These are phyloP conservation scores for Syrmaticus mikado DNA, from an alignment of 2,113 vertebrate genomes.

Conservation along the genomic window DNA sequence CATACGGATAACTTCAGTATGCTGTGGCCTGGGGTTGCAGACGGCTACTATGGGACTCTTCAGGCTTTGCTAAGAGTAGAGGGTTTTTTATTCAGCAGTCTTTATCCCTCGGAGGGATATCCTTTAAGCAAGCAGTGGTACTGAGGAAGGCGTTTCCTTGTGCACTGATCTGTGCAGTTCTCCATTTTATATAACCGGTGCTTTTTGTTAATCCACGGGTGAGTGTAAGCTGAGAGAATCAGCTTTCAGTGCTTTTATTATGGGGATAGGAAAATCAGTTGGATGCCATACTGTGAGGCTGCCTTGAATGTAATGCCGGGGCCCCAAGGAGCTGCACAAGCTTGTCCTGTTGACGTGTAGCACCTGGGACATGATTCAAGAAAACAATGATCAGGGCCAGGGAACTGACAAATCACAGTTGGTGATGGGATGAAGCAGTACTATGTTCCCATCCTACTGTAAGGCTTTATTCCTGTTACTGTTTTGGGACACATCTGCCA, in stretches of 20 bases:
- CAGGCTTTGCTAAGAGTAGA: background rate
- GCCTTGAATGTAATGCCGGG: background rate
- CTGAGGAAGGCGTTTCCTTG: background rate
- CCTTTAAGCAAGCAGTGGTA: accelerated
- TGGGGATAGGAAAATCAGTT: background rate
- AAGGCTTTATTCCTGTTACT: background rate
- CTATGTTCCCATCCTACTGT: background rate
- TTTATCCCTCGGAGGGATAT: accelerated
- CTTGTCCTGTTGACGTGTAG: background rate
- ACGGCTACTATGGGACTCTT: accelerated
- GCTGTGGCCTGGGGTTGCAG: background rate
- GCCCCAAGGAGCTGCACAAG: background rate
- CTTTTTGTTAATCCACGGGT: background rate
- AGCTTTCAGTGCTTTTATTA: background rate
- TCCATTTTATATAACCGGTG: accelerated
- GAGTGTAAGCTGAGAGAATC: accelerated
- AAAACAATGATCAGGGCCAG: background rate
- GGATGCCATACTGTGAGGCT: background rate
- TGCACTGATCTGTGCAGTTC: accelerated
- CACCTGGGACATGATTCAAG: accelerated
- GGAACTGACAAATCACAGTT: background rate
- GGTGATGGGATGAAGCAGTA: background rate
- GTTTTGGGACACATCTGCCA: background rate
- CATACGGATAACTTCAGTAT: accelerated
- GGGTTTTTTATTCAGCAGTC: background rate